Base-by-base conservation (phyloP, 2,113 vertebrate genomes). In the Oceanites oceanicus region DNA sequence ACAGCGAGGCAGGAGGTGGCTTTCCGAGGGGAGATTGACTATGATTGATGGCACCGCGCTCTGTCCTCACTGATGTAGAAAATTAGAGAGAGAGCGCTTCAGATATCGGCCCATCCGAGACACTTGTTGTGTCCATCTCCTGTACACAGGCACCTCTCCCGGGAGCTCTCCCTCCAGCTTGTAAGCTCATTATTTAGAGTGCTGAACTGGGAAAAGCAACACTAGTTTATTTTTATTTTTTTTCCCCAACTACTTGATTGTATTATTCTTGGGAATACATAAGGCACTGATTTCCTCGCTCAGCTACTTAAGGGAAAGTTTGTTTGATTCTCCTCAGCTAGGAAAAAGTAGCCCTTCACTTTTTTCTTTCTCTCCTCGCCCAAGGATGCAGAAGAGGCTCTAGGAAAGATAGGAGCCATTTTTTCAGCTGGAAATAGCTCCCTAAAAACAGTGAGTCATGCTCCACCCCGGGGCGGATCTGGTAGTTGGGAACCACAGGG, bases 1-100 rank as follows among this genome's bases (percentile, higher is more conserved):
- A 50, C 0, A 0, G 44, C 2, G 2, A 92, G 77, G 73, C 38
- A 85, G 87, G 66, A 89, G 89, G 85, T 61, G 94, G 66, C 45
- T 10, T 70, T 58, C 38, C 0, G 1, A 83, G 82, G 68, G 42
- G 9, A 59, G 71, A 73, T 0, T 96, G 96, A 88, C 92, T 75
- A 1, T 96, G 96, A 98, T 74, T 72, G 98, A 98, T 96, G 96
- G 88, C 16, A 27, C 53, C 2, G 6, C 0, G 40, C 87, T 80
- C 47, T 42, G 70, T 95, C 95, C 96, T 96, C 93, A 94, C 63
- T 97, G 96, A 94, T 78, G 97, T 85, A 97, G 98, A 97, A 98
- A 98, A 98, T 97, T 72, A 94, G 97, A 98, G 84, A 6, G 65
- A 77, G 63, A 92, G 70, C 1, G 1, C 63, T 95, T 36, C 96